These are phyloP conservation scores for Suillia variegata DNA, from an alignment of 2,888 invertebrate species.

Conservation along the genomic window DNA sequence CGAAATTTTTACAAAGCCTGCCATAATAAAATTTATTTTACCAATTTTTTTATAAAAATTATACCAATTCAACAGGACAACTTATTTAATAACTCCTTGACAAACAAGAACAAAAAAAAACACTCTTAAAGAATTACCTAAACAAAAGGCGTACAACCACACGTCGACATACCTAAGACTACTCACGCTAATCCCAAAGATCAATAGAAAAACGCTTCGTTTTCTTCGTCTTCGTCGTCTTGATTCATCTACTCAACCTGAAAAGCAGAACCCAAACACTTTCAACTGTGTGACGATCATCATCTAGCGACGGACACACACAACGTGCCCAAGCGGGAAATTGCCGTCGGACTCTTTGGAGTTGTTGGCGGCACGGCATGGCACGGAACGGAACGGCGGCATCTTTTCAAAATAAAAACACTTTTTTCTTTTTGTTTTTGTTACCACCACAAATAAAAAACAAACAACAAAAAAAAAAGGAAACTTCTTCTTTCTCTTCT, in stretches of 20 bases:
- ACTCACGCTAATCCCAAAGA: neutral
- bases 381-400: too few species aligned
- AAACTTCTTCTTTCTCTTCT: conserved; percentile 1
- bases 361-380: too few species aligned
- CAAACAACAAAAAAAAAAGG: too few species aligned
- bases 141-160: neutral
- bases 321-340: neutral
- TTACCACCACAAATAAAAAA: too few species aligned
- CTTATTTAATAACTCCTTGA: neutral
- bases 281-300: neutral
- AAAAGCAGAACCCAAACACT: neutral
- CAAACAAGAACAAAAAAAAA: conserved; percentile 7
- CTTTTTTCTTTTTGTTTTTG: neutral
- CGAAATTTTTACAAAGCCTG: too few species aligned
- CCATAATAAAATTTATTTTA: too few species aligned
- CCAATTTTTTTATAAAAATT: conserved; percentile 18
- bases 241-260: too few species aligned
- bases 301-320: neutral
- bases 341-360: neutral
- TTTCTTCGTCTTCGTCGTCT: too few species aligned
- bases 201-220: conserved; percentile 3
- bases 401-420: neutral
- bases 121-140: neutral
- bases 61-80: neutral
- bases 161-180: neutral